Percentiles rank a stretch among this genome's conserved stretches.
Conservation (phyloP, 2,888 invertebrate species). For the Drosophila subquinaria region DNA sequence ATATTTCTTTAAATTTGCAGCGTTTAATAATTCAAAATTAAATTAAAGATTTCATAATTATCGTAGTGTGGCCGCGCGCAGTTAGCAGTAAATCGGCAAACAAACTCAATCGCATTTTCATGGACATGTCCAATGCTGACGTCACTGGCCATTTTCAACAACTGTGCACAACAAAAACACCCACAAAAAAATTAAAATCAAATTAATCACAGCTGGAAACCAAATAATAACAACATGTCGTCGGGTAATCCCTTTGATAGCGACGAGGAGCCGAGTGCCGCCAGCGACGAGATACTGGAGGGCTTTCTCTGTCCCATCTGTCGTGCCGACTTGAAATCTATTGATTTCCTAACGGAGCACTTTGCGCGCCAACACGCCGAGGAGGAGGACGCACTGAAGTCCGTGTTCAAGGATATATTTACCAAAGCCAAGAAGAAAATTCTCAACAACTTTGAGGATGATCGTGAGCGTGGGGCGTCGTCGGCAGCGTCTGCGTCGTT, state of each 20-base stretch:
- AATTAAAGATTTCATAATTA: conserved; percentile 28
- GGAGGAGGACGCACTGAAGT: conserved; percentile 93
- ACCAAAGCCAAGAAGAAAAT: conserved; percentile 97
- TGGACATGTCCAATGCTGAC: neutral
- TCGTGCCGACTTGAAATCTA: conserved; percentile 94
- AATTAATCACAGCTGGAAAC: conserved; percentile 36
- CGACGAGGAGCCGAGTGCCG: conserved; percentile 76
- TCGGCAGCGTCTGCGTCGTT: conserved; percentile 8
- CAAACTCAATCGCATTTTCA: neutral
- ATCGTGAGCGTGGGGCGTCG: conserved; percentile 46
- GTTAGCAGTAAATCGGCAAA: neutral
- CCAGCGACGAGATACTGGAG: conserved; percentile 90
- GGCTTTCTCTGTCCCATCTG: conserved; percentile 98
- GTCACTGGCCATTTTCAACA: neutral
- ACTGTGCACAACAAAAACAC: conserved; percentile 43
- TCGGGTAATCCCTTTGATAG: conserved; percentile 82
- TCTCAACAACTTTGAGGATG: conserved; percentile 90
- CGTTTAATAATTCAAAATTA: conserved; percentile 34
- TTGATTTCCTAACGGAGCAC: conserved; percentile 93
- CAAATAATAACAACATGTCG: conserved; percentile 57
- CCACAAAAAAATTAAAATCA: conserved; percentile 41
- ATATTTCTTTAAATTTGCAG: conserved; percentile 5
- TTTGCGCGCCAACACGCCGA: conserved; percentile 96
- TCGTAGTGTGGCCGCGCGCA: neutral
- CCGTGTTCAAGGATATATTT: conserved; percentile 91